Evolutionary conservation across 2,113 vertebrate genomes (phyloP).

Genomic region (Micromys minutus): DNA sequence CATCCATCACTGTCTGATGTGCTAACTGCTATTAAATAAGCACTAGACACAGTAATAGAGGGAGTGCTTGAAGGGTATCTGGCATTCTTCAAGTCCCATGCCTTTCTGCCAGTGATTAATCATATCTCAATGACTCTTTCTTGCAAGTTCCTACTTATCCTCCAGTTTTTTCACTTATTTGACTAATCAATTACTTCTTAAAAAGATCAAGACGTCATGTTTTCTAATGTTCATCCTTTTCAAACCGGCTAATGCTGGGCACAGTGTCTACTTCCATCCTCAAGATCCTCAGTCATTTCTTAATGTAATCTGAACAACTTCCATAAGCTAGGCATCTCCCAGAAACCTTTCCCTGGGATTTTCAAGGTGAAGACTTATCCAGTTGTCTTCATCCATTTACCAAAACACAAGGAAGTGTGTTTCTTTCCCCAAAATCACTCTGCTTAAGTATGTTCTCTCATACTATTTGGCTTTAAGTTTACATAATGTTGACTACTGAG

Average conservation of each 20-base stretch:
- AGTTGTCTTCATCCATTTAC: background rate
- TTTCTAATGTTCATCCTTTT: slow-evolving; percentile 12
- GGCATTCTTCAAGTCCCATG: background rate
- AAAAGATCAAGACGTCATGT: background rate
- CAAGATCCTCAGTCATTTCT: background rate
- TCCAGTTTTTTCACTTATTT: background rate
- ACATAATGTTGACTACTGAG: background rate
- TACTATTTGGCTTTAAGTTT: background rate
- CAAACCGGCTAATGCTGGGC: background rate
- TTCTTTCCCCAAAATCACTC: background rate
- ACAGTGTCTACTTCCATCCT: background rate
- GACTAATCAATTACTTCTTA: background rate
- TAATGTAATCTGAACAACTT: background rate
- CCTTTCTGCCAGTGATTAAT: background rate
- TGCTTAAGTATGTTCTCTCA: background rate
- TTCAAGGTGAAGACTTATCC: background rate
- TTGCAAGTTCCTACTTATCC: background rate
- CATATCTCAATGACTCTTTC: background rate
- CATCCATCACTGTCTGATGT: background rate
- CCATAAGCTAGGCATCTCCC: background rate
- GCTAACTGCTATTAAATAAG: background rate
- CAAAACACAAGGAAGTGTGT: background rate
- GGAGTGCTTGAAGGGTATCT: background rate
- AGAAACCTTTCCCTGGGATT: background rate
- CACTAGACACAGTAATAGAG: background rate